These are phyloP conservation scores for Ormyrus nitidulus DNA, from an alignment of 2,888 invertebrate species.

Conservation along the genomic window DNA sequence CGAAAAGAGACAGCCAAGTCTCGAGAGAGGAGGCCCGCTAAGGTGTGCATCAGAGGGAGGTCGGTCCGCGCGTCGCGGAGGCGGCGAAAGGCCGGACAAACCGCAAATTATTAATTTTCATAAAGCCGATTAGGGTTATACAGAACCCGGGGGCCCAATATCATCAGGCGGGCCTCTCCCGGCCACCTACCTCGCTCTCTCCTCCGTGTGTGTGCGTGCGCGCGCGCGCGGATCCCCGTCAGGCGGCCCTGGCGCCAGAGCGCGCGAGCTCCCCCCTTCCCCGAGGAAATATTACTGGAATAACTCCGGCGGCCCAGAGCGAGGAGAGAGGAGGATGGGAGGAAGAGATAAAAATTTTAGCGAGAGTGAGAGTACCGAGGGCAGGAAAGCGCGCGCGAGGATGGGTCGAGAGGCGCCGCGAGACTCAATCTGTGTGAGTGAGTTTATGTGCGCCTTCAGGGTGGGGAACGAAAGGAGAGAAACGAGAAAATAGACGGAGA, in stretches of 20 bases:
- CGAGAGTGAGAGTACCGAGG: background rate
- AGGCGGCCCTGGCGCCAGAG: conserved; percentile 68
- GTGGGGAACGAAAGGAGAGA: background rate
- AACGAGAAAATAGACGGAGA: background rate
- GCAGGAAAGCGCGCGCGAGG: background rate
- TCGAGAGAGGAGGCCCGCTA: no score
- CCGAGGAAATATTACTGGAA: conserved; percentile 50
- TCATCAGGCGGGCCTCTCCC: conserved; percentile 5
- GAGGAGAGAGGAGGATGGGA: background rate
- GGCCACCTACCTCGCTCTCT: conserved; percentile 55
- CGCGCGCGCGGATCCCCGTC: conserved; percentile 55
- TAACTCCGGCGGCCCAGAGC: conserved; percentile 32
- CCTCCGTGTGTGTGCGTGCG: background rate
- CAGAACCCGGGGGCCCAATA: conserved; percentile 37
- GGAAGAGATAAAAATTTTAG: conserved; percentile 47
- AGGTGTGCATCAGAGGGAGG: background rate
- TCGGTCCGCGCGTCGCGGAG: background rate
- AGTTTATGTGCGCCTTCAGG: background rate
- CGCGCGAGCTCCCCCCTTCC: conserved; percentile 35
- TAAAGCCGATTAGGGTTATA: conserved; percentile 59
- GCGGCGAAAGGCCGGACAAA: conserved; percentile 54
- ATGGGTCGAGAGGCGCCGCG: background rate
- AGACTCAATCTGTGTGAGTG: no score
- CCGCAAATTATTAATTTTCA: conserved; percentile 72
- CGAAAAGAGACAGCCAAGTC: no score